Evolutionary conservation across 2,888 invertebrate genomes (phyloP).

Genomic region (Hetaerina titia): DNA sequence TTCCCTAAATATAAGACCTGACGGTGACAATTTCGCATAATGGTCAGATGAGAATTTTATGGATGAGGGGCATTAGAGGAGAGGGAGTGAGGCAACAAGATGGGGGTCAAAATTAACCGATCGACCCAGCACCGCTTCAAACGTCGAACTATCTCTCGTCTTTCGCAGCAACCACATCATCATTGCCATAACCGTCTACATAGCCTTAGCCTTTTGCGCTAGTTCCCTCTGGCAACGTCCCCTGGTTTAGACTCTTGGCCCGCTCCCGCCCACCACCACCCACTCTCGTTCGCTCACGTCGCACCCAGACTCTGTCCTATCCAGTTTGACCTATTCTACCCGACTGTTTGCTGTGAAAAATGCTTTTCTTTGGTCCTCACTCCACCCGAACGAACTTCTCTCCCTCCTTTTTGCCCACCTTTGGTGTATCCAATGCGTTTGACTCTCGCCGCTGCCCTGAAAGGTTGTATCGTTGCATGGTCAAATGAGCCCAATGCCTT

Average conservation of each 20-base stretch:
- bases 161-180: not conserved
- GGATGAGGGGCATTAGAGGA: not conserved
- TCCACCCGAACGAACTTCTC: not conserved
- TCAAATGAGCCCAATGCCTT: not conserved
- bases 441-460: not conserved
- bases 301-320: not conserved
- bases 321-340: not conserved
- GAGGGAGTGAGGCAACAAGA: not conserved
- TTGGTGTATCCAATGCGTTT: not conserved
- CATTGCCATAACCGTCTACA: not conserved
- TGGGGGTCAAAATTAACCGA: not conserved
- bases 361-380: not conserved
- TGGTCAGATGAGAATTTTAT: not conserved
- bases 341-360: not conserved
- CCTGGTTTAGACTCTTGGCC: too few species aligned
- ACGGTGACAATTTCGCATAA: not conserved
- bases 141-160: not conserved
- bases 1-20: not conserved
- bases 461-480: constrained; percentile 23
- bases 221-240: not conserved
- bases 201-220: not conserved
- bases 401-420: not conserved
- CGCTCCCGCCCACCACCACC: not conserved
- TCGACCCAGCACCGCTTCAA: not conserved
- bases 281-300: not conserved